phyloP scores from a whole-genome alignment of 2,113 vertebrate genomes.

The Hylia prasina region DNA sequence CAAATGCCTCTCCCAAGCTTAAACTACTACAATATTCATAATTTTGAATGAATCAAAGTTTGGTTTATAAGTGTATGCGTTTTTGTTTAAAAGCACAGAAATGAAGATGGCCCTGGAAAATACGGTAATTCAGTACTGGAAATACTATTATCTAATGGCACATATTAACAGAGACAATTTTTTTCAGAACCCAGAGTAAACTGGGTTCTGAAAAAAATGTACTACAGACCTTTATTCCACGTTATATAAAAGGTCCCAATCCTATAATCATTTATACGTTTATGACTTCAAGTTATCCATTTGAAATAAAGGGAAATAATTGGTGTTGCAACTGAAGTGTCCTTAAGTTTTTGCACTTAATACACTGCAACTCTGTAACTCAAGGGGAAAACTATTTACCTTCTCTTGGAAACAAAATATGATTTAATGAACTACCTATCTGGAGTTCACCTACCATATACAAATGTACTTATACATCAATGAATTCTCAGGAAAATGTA shows the following conservation, averaged over 20 bases:
- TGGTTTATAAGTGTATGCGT: not conserved
- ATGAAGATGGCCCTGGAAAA: not conserved
- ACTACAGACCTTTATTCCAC: not conserved
- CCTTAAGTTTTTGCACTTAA: not conserved
- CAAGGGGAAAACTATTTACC: not conserved
- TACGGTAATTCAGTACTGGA: not conserved
- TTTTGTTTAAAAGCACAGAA: not conserved
- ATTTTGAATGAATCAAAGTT: not conserved
- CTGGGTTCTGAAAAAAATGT: not conserved
- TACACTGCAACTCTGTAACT: not conserved
- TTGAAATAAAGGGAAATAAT: not conserved
- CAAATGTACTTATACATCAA: not conserved
- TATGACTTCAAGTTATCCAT: not conserved
- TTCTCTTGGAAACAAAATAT: not conserved
- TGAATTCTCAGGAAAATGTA: not conserved
- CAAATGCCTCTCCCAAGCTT: not conserved
- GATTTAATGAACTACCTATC: not conserved
- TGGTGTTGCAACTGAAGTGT: not conserved
- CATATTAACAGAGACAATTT: not conserved
- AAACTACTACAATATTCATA: not conserved
- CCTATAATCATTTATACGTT: not conserved
- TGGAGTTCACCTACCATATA: not conserved
- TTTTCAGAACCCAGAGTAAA: too few species aligned
- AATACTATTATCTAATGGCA: not conserved
- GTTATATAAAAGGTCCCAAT: not conserved